Evolutionary conservation across 1,140 invertebrate species (phyloP).

Genomic region (Drosophila lowei): DNA sequence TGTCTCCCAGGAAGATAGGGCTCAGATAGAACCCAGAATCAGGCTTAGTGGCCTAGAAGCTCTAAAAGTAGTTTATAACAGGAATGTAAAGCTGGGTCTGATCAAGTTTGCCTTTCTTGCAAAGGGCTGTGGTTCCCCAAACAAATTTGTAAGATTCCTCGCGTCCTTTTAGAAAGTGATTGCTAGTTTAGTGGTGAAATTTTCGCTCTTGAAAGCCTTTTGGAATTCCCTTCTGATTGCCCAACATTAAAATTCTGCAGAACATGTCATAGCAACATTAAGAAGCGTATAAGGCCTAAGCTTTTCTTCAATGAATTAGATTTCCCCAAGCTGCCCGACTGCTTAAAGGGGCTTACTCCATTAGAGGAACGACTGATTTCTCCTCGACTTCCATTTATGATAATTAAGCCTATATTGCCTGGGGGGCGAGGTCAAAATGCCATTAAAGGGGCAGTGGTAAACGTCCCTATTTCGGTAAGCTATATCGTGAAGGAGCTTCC

Average conservation of each 20-base stretch:
- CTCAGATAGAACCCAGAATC: not conserved
- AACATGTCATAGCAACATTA: not conserved
- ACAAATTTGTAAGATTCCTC: too few relatives aligned
- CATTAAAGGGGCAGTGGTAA: too few relatives aligned
- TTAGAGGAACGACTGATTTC: slow-evolving; percentile 5
- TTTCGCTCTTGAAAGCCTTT: too few relatives aligned
- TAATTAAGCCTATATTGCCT: not conserved
- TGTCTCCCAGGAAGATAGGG: not conserved
- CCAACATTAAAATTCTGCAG: not conserved
- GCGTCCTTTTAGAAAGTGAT: too few relatives aligned
- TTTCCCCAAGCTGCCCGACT: not conserved
- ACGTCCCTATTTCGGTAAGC: too few relatives aligned
- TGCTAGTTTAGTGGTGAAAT: too few relatives aligned
- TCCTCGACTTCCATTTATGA: not conserved
- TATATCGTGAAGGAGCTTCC: too few relatives aligned
- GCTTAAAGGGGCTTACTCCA: not conserved
- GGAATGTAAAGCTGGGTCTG: not conserved
- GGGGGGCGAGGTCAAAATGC: not conserved
- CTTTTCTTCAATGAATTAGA: not conserved
- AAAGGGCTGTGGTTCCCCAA: too few relatives aligned
- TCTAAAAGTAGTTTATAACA: not conserved
- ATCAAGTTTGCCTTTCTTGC: too few relatives aligned
- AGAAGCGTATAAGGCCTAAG: not conserved
- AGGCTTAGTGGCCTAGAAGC: not conserved
- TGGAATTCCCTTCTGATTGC: too few relatives aligned